Base-by-base conservation (phyloP, 2,113 vertebrate genomes). In the Passer montanus region DNA sequence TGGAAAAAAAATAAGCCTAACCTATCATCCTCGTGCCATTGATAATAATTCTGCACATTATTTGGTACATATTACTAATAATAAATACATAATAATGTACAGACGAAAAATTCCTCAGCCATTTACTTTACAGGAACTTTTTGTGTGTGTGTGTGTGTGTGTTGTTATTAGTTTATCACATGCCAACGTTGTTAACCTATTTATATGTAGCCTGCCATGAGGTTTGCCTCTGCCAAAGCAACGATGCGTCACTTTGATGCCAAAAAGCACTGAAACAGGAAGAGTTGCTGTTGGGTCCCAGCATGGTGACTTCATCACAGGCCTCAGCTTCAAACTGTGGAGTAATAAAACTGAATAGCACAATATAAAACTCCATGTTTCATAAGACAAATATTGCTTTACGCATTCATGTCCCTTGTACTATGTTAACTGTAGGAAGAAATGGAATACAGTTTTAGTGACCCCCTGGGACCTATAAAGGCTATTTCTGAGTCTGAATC, bases 401-500 rank as follows among this genome's bases (percentile, higher is more conserved):
- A 96, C 94, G 96, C 98, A 96, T 98, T 97, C 97, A 81, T 95
- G 98, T 98, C 98, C 97, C 97, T 97, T 96, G 96, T 97, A 97
- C 98, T 97, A 97, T 97, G 98, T 97, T 98, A 98, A 98, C 98
- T 97, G 98, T 97, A 97, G 98, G 97, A 98, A 98, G 98, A 97
- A 97, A 98, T 97, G 96, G 98, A 98, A 98, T 97, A 97, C 97
- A 97, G 98, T 97, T 98, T 98, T 98, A 98, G 97, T 98, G 98
- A 98, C 98, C 98, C 98, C 98, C 98, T 98, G 98, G 98, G 98
- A 98, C 97, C 98, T 95, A 98, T 98, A 98, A 98, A 98, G 98
- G 98, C 98, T 98, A 98, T 98, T 98, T 98, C 98, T 98, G 98
- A 98, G 98, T 98, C 98, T 98, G 98, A 98, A 98, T 98, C 98